Evolutionary conservation across 2,888 invertebrate species (phyloP).

Genomic region (Polyommatus icarus): DNA sequence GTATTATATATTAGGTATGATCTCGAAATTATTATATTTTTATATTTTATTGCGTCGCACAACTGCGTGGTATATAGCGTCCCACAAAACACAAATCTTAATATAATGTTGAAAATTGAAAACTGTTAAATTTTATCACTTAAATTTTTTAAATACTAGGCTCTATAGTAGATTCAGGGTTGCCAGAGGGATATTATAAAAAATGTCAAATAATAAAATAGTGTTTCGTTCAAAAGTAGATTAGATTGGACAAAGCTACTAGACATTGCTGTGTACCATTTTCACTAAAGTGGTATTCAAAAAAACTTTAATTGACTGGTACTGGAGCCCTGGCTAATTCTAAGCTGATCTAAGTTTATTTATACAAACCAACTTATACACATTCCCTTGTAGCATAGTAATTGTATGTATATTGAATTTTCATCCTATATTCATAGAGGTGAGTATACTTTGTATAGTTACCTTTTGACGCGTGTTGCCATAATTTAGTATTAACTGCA

Average conservation of each 20-base stretch:
- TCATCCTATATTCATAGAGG: constrained; percentile 53
- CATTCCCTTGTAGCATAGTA: constrained; percentile 61
- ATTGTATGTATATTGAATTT: constrained; percentile 64
- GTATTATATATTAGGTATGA: constrained; percentile 24
- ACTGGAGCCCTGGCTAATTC: constrained; percentile 9
- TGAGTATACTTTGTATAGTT: constrained; percentile 63
- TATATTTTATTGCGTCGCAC: constrained; percentile 19
- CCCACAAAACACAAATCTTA: constrained; percentile 45
- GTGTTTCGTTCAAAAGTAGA: not conserved
- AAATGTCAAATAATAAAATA: not conserved
- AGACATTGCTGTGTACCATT: not conserved
- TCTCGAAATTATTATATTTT: constrained; percentile 19
- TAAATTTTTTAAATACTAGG: constrained; percentile 38
- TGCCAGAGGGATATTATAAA: constrained; percentile 17
- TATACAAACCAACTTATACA: constrained; percentile 43
- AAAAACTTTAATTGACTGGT: not conserved
- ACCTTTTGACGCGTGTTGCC: constrained; percentile 74
- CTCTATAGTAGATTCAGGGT: constrained; percentile 34
- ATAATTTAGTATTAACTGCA: constrained; percentile 61
- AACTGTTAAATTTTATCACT: constrained; percentile 70
- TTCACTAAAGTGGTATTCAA: not conserved
- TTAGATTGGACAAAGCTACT: not conserved
- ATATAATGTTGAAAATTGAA: constrained; percentile 56
- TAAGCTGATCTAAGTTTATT: constrained; percentile 30
- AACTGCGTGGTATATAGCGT: constrained; percentile 34